phyloP scores from a whole-genome alignment of 2,797 vertebrate genomes.

The Myotis planiceps region DNA sequence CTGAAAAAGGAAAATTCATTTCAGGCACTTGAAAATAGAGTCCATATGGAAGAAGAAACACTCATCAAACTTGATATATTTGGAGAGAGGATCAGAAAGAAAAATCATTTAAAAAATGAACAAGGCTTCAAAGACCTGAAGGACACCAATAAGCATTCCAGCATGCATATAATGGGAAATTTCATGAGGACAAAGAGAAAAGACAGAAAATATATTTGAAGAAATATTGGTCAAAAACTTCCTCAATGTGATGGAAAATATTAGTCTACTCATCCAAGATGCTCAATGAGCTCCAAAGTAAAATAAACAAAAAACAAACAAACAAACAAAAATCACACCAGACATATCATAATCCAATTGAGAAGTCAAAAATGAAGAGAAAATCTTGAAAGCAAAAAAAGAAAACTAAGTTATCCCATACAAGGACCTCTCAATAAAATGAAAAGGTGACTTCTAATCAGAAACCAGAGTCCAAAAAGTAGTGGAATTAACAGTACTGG shows the following conservation, averaged over 20 bases:
- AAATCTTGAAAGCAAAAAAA: slow-evolving; percentile 5
- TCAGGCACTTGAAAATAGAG: neutral
- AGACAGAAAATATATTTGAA: neutral
- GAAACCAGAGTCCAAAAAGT: neutral
- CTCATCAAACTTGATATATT: neutral
- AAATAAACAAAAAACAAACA: neutral
- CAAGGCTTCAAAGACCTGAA: neutral
- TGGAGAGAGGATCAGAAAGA: neutral
- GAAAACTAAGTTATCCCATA: neutral
- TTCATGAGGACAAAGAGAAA: neutral
- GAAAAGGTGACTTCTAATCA: neutral
- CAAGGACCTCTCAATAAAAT: neutral
- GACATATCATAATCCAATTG: neutral
- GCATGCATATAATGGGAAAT: neutral
- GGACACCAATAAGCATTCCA: neutral
- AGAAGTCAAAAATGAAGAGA: neutral
- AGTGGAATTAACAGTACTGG: neutral
- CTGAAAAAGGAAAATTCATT: neutral
- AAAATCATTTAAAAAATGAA: neutral
- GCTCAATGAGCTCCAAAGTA: neutral
- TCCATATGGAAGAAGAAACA: neutral
- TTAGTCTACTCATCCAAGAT: neutral
- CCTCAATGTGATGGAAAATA: neutral
- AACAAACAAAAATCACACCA: neutral
- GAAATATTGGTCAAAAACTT: neutral